Conservation (phyloP, 1,140 invertebrate genomes). For the Diorhabda elongata region DNA sequence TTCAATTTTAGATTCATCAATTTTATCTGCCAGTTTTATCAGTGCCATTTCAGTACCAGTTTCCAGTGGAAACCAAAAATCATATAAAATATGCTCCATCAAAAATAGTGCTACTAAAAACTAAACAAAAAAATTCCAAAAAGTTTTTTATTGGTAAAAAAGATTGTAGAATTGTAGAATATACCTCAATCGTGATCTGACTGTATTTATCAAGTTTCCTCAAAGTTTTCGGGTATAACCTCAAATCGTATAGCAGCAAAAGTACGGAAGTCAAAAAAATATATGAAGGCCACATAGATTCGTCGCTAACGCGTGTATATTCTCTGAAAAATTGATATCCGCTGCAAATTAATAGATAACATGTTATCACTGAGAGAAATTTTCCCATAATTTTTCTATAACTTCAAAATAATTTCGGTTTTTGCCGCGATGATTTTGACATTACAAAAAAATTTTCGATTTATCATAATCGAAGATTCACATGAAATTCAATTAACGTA, state of each 20-base stretch:
- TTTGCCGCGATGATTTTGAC: too few relatives aligned
- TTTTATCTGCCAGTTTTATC: not conserved
- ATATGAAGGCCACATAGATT: slow-evolving; percentile 33
- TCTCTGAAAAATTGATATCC: slow-evolving; percentile 37
- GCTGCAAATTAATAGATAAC: slow-evolving; percentile 29
- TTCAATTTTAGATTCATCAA: slow-evolving; percentile 14
- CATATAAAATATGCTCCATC: slow-evolving; percentile 40
- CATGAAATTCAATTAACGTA: too few relatives aligned
- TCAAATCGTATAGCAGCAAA: slow-evolving; percentile 34
- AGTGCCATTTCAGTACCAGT: slow-evolving; percentile 1
- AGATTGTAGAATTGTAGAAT: not conserved
- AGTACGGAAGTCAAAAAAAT: slow-evolving; percentile 35
- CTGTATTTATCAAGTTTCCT: slow-evolving; percentile 28
- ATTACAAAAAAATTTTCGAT: too few relatives aligned
- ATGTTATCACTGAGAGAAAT: slow-evolving; percentile 22
- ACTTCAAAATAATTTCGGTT: too few relatives aligned
- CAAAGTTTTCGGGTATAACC: slow-evolving; percentile 33
- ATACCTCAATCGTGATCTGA: slow-evolving; percentile 33
- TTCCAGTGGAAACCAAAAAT: slow-evolving; percentile 43
- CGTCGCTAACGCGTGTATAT: slow-evolving; percentile 26
- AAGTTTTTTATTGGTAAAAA: not conserved
- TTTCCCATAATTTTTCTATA: slow-evolving; percentile 3
- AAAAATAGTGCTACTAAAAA: slow-evolving; percentile 35
- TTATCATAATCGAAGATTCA: too few relatives aligned
- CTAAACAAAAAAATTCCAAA: slow-evolving; percentile 25